Percentiles rank a stretch among this genome's conserved stretches.
phyloP scores from a whole-genome alignment of 2,797 vertebrate species.

The Crotalus adamanteus region DNA sequence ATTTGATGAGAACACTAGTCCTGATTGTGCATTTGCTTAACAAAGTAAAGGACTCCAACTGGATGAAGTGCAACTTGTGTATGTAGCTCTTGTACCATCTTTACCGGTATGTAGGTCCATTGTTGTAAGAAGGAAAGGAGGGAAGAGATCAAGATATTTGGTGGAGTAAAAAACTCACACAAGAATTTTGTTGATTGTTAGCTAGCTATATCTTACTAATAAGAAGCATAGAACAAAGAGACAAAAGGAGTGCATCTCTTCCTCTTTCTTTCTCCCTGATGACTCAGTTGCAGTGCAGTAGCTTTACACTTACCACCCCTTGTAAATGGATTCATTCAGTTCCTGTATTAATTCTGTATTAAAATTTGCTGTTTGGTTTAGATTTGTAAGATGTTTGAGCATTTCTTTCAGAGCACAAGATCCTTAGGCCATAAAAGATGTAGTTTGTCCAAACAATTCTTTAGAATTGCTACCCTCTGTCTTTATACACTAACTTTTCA shows the following conservation, averaged over 20 bases:
- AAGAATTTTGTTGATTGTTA: background rate
- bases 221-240: background rate
- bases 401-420: background rate
- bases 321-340: background rate
- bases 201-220: background rate
- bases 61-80: background rate
- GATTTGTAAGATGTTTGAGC: background rate
- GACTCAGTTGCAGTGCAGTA: background rate
- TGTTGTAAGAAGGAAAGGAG: background rate
- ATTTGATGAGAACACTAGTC: background rate
- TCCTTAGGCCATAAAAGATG: background rate
- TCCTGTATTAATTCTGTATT: background rate
- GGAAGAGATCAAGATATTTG: background rate
- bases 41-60: background rate
- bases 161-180: background rate
- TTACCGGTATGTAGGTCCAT: background rate
- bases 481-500: background rate
- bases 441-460: background rate
- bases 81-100: background rate
- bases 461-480: background rate
- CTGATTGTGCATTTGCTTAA: background rate
- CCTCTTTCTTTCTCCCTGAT: background rate
- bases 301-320: background rate
- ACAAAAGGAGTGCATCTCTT: background rate
- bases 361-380: background rate